A percentile compares a stretch with the other conserved stretches of the same genome.
phyloP scores from a whole-genome alignment of 2,113 vertebrate species.

The Nothocercus julius region DNA sequence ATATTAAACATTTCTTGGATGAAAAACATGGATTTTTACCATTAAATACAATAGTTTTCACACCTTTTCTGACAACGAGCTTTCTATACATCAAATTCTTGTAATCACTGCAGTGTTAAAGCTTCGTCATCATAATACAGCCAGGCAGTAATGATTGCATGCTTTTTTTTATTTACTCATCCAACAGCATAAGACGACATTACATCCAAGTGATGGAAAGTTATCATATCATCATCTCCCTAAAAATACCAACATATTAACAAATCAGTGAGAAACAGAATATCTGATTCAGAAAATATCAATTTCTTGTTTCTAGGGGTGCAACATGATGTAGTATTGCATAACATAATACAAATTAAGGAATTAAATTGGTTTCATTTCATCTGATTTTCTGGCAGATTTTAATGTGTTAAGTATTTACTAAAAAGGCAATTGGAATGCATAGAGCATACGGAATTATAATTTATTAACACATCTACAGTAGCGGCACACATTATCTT shows the following conservation, averaged over 20 bases:
- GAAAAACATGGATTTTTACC: accelerated
- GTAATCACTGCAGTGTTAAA: neutral
- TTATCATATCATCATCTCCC: neutral
- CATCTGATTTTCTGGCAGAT: conserved; percentile 73
- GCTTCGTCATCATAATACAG: neutral
- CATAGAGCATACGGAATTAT: conserved; percentile 59
- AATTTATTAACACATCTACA: conserved; percentile 76
- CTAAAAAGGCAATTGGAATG: conserved; percentile 74
- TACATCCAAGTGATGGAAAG: neutral
- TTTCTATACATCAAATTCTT: neutral
- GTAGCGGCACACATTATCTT: conserved; percentile 69
- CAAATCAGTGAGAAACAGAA: conserved; percentile 24
- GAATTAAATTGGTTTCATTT: conserved; percentile 74
- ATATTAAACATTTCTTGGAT: neutral
- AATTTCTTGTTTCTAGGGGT: conserved; percentile 44
- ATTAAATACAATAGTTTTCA: neutral
- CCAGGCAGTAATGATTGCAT: neutral
- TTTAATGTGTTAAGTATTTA: conserved; percentile 70
- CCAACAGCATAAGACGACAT: accelerated
- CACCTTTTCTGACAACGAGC: neutral
- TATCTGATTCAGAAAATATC: conserved; percentile 46
- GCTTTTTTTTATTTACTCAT: neutral
- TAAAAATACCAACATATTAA: neutral
- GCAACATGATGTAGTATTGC: conserved; percentile 67
- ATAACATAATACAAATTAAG: conserved; percentile 75